Base-by-base conservation (phyloP, 2,113 vertebrate genomes). In the Anoura caudifer region DNA sequence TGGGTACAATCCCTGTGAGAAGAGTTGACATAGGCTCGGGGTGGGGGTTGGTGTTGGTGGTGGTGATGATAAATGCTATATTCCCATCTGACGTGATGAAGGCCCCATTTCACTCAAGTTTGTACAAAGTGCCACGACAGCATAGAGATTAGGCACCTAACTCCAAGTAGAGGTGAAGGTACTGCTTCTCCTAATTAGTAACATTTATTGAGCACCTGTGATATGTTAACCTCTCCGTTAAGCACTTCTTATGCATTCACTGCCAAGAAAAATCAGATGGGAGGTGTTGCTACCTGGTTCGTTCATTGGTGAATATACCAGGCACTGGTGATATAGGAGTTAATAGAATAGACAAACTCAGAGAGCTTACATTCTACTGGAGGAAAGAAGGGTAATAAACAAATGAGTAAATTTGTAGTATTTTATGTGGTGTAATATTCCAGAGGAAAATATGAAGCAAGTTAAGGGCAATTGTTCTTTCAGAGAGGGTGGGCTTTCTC, bases 1-100 rank as follows among this genome's bases (percentile, higher is more conserved):
- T 12, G 5, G 10, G 33, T 7, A 1, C 2, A n/a, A 2, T 28
- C 10, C 43, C 72, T 31, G 24, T 14, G 43, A 86, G 31, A 24
- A 54, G 19, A 33, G 17, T 7, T 84, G n/a, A 43, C 22, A 2
- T 1, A 41, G 15, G 41, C 13, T 2, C 31, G 14, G 1, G 10
- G 2, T 2, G 5, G 5, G 14, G 1, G 10, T 2, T 2, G 5
- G 5, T 36, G 4, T 47, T 26, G 50, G 3, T 33, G 26, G 33
- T 33, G 38, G 41, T 3, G 12, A 0, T 61, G 38, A 63, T 47
- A 56, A 50, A 52, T 43, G 22, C 54, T 38, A 9, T 45, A 24
- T 91, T 94, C 65, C 45, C 33, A 6, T 20, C 1, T n/a, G 52
- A 82, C 31, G 0, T 4, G 31, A 16, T 2, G 16, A 38, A 67